Conservation (phyloP, 1,140 invertebrate species). For the Chrysomallon squamiferum region DNA sequence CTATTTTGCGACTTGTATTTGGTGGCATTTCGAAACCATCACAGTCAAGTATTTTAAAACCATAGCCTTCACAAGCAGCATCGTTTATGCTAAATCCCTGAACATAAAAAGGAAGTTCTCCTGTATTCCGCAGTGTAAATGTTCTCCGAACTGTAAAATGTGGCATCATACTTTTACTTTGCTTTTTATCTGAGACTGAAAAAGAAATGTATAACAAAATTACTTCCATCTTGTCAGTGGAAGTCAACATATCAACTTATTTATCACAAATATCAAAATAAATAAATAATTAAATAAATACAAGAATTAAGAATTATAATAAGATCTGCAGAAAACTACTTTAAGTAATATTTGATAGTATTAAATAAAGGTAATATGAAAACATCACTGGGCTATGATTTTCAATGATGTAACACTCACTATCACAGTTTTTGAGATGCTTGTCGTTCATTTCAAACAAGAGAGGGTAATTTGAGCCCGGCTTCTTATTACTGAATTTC, state of each 20-base stretch:
- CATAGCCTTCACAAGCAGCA: slow-evolving; percentile 82
- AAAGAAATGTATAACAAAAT: no score
- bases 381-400: no score
- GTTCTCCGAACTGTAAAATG: slow-evolving; percentile 82
- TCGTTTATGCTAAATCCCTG: slow-evolving; percentile 78
- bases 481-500: slow-evolving; percentile 87
- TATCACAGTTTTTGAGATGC: slow-evolving; percentile 82
- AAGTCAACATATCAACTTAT: no score
- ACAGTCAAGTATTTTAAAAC: slow-evolving; percentile 87
- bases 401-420: slow-evolving; percentile 63
- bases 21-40: slow-evolving; percentile 79
- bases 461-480: slow-evolving; percentile 70
- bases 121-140: slow-evolving; percentile 88
- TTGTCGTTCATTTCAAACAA: slow-evolving; percentile 82
- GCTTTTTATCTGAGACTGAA: slow-evolving; percentile 64
- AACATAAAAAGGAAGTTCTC: slow-evolving; percentile 78
- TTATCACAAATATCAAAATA: no score
- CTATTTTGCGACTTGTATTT: slow-evolving; percentile 84
- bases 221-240: not conserved
- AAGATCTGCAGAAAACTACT: no score
- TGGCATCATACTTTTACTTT: slow-evolving; percentile 67
- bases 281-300: no score
- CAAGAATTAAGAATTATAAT: no score
- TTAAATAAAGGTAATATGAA: no score
- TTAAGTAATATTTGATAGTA: no score